Conservation (phyloP, 2,888 invertebrate genomes). For the Drosophila quasianomalipes region DNA sequence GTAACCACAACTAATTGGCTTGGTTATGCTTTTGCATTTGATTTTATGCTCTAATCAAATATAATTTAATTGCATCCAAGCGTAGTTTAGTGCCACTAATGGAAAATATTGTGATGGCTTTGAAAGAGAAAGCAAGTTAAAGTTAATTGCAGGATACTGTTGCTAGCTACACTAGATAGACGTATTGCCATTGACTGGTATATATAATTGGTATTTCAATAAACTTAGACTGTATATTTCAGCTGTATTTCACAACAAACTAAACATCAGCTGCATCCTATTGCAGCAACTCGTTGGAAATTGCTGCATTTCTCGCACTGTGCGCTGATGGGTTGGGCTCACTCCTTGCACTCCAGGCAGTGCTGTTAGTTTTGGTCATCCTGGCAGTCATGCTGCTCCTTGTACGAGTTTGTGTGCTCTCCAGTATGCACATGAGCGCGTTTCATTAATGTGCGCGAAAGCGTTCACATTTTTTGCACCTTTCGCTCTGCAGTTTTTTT, state of each 20-base stretch:
- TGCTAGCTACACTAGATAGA: neutral
- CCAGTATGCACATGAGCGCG: conserved; percentile 48
- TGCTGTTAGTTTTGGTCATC: neutral
- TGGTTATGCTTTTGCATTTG: conserved; percentile 26
- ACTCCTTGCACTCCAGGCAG: neutral
- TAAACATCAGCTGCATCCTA: neutral
- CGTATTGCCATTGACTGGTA: neutral
- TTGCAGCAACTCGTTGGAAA: neutral
- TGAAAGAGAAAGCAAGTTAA: neutral
- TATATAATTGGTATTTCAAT: neutral
- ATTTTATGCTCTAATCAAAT: conserved; percentile 48
- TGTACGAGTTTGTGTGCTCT: conserved; percentile 25
- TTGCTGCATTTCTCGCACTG: conserved; percentile 10
- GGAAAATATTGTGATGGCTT: neutral
- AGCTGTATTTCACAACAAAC: neutral
- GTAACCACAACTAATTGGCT: conserved; percentile 58
- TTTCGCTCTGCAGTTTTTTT: conserved; percentile 41
- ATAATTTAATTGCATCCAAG: conserved; percentile 27
- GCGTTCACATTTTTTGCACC: conserved; percentile 64
- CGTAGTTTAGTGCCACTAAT: neutral
- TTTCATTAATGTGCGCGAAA: conserved; percentile 71
- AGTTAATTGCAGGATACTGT: neutral
- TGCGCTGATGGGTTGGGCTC: conserved; percentile 18
- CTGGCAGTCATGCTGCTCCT: conserved; percentile 11
- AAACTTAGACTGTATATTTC: neutral